A percentile compares a stretch with the other conserved stretches of the same genome.
Conservation (phyloP, 2,888 invertebrate species). For the Lordiphosa fenestrarum region DNA sequence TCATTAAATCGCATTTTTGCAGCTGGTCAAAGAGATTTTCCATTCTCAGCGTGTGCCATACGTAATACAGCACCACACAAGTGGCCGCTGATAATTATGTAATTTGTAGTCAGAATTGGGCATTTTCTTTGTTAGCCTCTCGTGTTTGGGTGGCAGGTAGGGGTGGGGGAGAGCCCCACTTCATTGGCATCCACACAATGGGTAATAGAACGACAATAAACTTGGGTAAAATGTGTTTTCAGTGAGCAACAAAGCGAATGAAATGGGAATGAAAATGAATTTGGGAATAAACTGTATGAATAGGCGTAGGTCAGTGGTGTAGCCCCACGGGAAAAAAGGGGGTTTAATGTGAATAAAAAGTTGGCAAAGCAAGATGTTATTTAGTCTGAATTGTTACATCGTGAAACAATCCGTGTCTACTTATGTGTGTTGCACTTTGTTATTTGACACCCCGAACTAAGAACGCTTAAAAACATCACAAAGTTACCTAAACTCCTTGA, state of each 20-base stretch:
- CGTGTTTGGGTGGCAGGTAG: constrained; percentile 11
- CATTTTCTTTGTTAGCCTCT: constrained; percentile 35
- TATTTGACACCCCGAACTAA: no score
- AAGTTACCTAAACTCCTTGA: no score
- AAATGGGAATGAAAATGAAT: constrained; percentile 21
- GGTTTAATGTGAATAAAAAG: neutral
- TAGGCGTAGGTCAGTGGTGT: constrained; percentile 29
- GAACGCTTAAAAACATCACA: no score
- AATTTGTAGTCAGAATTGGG: constrained; percentile 52
- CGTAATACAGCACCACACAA: constrained; percentile 53
- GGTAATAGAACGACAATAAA: constrained; percentile 55
- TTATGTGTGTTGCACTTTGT: no score
- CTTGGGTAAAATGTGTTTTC: constrained; percentile 27
- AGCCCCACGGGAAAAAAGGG: neutral
- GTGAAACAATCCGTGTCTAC: no score
- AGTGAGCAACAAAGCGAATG: constrained; percentile 24
- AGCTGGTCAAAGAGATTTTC: constrained; percentile 16
- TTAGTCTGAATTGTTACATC: no score
- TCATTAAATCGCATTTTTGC: constrained; percentile 50
- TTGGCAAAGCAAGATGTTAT: no score
- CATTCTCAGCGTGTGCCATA: constrained; percentile 41
- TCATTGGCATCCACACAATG: constrained; percentile 16
- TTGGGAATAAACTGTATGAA: constrained; percentile 16
- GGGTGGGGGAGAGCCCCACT: constrained; percentile 12
- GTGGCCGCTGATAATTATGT: constrained; percentile 62